Conservation (phyloP, 2,888 invertebrate genomes). For the Cynaeus angustus region DNA sequence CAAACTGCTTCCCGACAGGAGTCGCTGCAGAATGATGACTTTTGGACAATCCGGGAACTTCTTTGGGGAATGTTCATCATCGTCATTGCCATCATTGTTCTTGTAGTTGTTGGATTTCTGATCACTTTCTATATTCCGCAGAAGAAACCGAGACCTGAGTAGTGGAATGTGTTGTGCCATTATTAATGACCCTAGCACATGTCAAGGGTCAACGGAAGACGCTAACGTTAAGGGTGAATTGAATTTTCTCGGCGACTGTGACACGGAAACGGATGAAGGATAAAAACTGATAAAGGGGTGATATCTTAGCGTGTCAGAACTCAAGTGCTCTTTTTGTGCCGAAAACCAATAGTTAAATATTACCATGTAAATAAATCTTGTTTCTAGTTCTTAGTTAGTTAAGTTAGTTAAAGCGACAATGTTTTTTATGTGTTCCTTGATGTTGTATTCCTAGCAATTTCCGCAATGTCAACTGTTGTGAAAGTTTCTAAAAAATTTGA, state of each 20-base stretch:
- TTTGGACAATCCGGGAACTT: slow-evolving; percentile 31
- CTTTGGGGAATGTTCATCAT: slow-evolving; percentile 24
- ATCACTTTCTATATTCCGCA: slow-evolving; percentile 10
- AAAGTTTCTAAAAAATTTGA: too few relatives aligned
- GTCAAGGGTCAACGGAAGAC: slow-evolving; percentile 13
- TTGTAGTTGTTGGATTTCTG: slow-evolving; percentile 6
- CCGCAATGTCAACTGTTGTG: too few relatives aligned
- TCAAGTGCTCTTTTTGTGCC: too few relatives aligned
- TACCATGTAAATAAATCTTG: too few relatives aligned
- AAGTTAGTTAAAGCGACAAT: too few relatives aligned
- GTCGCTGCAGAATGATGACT: slow-evolving; percentile 13
- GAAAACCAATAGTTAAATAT: too few relatives aligned
- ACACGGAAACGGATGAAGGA: slow-evolving; percentile 10
- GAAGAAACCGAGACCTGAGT: slow-evolving; percentile 12
- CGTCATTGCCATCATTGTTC: slow-evolving; percentile 11
- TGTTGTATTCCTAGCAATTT: too few relatives aligned
- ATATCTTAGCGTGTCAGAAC: too few relatives aligned
- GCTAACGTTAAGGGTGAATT: slow-evolving; percentile 15
- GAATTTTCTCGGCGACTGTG: slow-evolving; percentile 6
- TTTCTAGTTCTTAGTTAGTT: too few relatives aligned
- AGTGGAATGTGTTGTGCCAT: slow-evolving; percentile 7
- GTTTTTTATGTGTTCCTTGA: too few relatives aligned
- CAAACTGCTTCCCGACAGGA: background rate
- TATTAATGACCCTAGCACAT: slow-evolving; percentile 6
- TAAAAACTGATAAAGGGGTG: slow-evolving; percentile 12